Evolutionary conservation across 2,888 invertebrate genomes (phyloP).

Genomic region (Melolontha melolontha): DNA sequence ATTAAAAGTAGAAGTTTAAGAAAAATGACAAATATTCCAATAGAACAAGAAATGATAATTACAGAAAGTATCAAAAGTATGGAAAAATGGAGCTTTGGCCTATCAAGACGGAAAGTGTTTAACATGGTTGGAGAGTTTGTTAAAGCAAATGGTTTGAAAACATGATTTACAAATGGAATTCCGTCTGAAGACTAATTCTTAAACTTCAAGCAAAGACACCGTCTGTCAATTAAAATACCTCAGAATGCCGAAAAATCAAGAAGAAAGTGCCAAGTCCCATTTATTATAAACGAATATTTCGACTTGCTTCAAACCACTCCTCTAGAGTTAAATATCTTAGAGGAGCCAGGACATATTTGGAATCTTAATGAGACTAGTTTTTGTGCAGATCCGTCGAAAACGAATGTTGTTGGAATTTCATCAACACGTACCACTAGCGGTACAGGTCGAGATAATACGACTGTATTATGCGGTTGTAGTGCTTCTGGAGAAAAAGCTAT

Average conservation of each 20-base stretch:
- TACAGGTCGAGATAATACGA: constrained; percentile 52
- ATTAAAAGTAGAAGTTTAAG: constrained; percentile 46
- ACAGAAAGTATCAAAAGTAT: constrained; percentile 48
- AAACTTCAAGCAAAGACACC: no score
- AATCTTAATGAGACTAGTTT: constrained; percentile 45
- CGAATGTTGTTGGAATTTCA: constrained; percentile 42
- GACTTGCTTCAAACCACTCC: constrained; percentile 23
- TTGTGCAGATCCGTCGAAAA: constrained; percentile 36
- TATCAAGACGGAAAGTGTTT: constrained; percentile 53
- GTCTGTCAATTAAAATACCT: constrained; percentile 52
- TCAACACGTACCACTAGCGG: constrained; percentile 48
- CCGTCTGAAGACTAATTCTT: no score
- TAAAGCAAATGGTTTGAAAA: no score
- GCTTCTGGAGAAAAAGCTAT: constrained; percentile 21
- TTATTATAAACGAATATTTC: constrained; percentile 44
- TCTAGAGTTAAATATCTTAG: constrained; percentile 16
- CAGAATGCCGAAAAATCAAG: constrained; percentile 51
- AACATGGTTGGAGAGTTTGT: no score
- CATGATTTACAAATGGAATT: no score
- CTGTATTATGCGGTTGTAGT: constrained; percentile 49
- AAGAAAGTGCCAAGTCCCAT: constrained; percentile 48
- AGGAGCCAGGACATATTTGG: constrained; percentile 32
- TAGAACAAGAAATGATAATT: constrained; percentile 49
- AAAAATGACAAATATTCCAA: constrained; percentile 49
- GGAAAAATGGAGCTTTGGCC: constrained; percentile 56